These are phyloP conservation scores for Antheraea mylitta DNA, from an alignment of 1,140 invertebrate genomes.

Conservation along the genomic window DNA sequence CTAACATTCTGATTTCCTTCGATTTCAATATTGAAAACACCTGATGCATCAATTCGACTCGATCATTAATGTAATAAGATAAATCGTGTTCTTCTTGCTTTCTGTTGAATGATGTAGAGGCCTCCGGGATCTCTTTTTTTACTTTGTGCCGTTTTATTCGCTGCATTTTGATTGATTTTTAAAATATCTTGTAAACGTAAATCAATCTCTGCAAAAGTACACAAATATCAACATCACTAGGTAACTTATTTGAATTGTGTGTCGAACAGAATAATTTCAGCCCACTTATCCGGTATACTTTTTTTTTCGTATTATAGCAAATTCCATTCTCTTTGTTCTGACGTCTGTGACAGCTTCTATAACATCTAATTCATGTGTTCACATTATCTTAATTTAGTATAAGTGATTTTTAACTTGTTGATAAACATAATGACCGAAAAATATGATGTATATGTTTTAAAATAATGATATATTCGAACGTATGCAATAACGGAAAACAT, in stretches of 20 bases:
- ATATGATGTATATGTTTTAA: too few relatives aligned
- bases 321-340: too few relatives aligned
- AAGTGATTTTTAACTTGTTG: conserved; percentile 5
- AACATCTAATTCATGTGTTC: neutral
- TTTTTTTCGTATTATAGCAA: neutral
- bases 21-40: conserved; percentile 81
- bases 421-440: neutral
- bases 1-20: conserved; percentile 81
- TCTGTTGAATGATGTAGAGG: conserved; percentile 34
- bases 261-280: neutral
- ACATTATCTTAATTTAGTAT: neutral
- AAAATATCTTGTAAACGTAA: neutral
- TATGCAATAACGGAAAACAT: too few relatives aligned
- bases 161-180: conserved; percentile 36
- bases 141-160: conserved; percentile 45
- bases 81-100: conserved; percentile 66
- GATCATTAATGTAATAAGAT: conserved; percentile 81
- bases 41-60: conserved; percentile 82
- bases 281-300: neutral
- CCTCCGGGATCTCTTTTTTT: conserved; percentile 47
- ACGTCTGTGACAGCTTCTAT: neutral
- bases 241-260: neutral
- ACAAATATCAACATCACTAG: neutral
- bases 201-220: neutral
- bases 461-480: too few relatives aligned